Conservation (phyloP, 2,113 vertebrate genomes). For the Pollimyrus isidori region DNA sequence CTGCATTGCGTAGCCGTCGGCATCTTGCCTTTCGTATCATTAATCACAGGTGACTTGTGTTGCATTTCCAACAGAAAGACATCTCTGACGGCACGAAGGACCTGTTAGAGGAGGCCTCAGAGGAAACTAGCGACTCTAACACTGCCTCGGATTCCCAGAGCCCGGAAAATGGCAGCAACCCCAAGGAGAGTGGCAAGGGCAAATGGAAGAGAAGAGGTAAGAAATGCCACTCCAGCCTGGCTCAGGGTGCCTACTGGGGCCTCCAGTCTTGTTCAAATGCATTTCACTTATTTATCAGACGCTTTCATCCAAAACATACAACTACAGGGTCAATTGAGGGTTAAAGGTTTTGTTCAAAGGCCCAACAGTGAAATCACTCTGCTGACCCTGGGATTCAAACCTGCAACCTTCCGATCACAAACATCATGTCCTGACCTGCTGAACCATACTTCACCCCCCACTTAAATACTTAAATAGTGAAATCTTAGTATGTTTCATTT, state of each 20-base stretch:
- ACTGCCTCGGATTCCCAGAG: conserved; percentile 74
- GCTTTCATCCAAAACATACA: neutral
- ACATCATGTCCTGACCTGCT: neutral
- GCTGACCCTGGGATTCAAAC: neutral
- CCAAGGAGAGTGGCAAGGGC: conserved; percentile 63
- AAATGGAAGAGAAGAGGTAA: conserved; percentile 89
- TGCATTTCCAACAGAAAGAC: conserved; percentile 71
- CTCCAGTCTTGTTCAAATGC: neutral
- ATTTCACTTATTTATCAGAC: neutral
- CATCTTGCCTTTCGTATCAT: neutral
- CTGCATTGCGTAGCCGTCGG: neutral
- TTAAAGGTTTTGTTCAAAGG: neutral
- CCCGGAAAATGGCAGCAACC: conserved; percentile 64
- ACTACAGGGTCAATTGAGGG: neutral
- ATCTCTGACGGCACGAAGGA: conserved; percentile 75
- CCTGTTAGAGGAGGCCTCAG: conserved; percentile 76
- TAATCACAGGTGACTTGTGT: neutral
- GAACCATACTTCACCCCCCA: neutral
- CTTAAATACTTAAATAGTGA: neutral
- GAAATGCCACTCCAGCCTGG: neutral
- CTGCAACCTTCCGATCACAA: neutral
- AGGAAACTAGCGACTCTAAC: conserved; percentile 75
- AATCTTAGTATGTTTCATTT: neutral
- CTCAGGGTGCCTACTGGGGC: neutral
- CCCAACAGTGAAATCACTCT: neutral